A percentile compares a stretch with the other conserved stretches of the same genome.
phyloP scores from a whole-genome alignment of 2,888 invertebrate genomes.

The Caenorhabditis zanzibari region DNA sequence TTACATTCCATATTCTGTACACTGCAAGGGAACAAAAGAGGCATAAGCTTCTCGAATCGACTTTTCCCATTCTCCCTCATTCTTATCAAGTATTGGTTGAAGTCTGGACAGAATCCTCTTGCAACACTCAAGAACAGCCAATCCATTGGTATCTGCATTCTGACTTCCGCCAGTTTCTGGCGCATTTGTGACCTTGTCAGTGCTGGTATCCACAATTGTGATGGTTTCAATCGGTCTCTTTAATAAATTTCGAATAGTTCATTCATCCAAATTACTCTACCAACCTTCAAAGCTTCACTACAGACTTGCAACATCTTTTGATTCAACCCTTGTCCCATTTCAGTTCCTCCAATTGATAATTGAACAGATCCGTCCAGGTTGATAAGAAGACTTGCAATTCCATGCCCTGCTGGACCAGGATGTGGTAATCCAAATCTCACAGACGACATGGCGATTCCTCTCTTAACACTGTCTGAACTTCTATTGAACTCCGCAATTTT shows the following conservation, averaged over 20 bases:
- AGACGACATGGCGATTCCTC: constrained; percentile 90
- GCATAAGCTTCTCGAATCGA: constrained; percentile 64
- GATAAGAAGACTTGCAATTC: constrained; percentile 91
- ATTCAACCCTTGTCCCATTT: constrained; percentile 97
- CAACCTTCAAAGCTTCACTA: constrained; percentile 88
- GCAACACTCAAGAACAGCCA: constrained; percentile 88
- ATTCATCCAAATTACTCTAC: not conserved
- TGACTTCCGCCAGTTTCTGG: constrained; percentile 93
- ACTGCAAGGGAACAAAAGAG: constrained; percentile 67
- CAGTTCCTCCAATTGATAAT: constrained; percentile 90
- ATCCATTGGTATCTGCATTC: constrained; percentile 93
- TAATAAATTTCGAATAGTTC: not conserved
- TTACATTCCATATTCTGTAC: constrained; percentile 72
- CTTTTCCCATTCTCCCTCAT: constrained; percentile 67
- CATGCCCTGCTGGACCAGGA: constrained; percentile 83
- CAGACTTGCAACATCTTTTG: constrained; percentile 94
- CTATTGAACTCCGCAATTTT: constrained; percentile 88
- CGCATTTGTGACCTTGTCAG: constrained; percentile 88
- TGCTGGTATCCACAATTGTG: constrained; percentile 72
- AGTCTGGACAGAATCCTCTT: constrained; percentile 46
- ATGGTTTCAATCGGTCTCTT: constrained; percentile 70
- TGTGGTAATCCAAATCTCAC: constrained; percentile 91
- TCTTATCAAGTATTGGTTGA: constrained; percentile 51
- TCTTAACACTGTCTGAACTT: constrained; percentile 86
- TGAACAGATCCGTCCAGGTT: constrained; percentile 92